Conservation (phyloP, 1,140 invertebrate genomes). For the Eriocheir sinensis region DNA sequence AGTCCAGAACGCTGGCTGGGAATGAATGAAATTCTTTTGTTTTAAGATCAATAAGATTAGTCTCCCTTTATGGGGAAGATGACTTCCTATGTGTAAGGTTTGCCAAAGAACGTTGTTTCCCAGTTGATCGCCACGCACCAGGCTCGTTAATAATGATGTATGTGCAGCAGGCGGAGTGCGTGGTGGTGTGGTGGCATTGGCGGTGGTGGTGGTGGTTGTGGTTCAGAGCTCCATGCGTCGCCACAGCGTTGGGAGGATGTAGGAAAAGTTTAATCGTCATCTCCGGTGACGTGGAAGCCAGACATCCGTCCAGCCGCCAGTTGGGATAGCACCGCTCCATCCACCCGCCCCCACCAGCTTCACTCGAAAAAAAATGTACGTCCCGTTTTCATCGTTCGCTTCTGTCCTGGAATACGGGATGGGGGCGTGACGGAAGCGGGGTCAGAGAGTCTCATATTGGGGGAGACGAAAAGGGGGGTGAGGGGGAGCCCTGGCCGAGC, state of each 20-base stretch:
- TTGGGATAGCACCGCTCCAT: background rate
- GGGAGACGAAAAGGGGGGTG: background rate
- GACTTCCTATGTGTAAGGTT: background rate
- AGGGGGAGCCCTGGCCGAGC: background rate
- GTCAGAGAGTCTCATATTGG: conserved; percentile 39
- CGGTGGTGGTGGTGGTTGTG: background rate
- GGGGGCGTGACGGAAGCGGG: conserved; percentile 49
- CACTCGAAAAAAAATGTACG: background rate
- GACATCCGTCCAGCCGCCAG: conserved; percentile 26
- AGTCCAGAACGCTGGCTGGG: conserved; percentile 2
- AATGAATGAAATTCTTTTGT: conserved; percentile 46
- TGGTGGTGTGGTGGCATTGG: background rate
- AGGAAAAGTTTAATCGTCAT: background rate
- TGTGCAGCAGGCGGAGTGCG: background rate
- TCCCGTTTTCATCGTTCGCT: background rate
- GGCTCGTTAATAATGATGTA: background rate
- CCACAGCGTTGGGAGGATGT: background rate
- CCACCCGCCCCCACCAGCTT: background rate
- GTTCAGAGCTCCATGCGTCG: background rate
- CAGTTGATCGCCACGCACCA: background rate
- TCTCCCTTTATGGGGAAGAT: background rate
- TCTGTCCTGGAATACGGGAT: conserved; percentile 1
- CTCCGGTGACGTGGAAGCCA: background rate
- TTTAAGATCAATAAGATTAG: conserved; percentile 32
- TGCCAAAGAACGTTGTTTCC: background rate